Evolutionary conservation across 2,113 vertebrate genomes (phyloP), one percentile per base, ranked within the genome.

Genomic region (Cebidichthys violaceus): DNA sequence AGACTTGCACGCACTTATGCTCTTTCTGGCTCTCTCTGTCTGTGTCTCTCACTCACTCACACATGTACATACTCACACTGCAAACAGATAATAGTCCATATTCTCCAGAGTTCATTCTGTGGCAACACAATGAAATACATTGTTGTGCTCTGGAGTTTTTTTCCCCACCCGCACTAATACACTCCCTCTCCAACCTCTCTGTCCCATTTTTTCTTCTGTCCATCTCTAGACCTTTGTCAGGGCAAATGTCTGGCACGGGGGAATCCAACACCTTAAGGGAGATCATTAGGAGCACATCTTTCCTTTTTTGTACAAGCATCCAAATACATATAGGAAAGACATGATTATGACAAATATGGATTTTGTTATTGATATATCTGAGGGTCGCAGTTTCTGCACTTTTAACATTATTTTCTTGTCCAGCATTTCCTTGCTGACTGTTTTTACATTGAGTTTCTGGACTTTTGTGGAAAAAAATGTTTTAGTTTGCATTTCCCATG

Each of bases 41-140:
- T 80, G n/a, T 27, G 33, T 76, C n/a, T 7, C 62, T 57, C 64
- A 29, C 31, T 54, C 50, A n/a, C 35, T 18, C 57, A 24, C 31
- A 24, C 68, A 54, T 43, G 7, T 17, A 37, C 45, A 47, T 14
- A 22, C 41, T 18, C 59, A 22, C 45, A 61, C 20, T 29, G 33
- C 71, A 79, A 81, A 81, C 35, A 88, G 47, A 82, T 80, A 75
- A 86, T 79, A 82, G 67, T 37, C 43, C 66, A 67, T 86, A 86
- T 81, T 82, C 89, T 76, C 83, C 59, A 64, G 85, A 78, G 86
- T 68, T 79, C 74, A 76, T 83, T 88, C 52, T 90, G 70, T 83
- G 77, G 87, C 62, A 87, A 87, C 79, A 85, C 85, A 86, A 66
- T 68, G 60, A 78, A 80, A 84, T 75, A 81, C n/a, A 59, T 76